These are phyloP conservation scores for Proisotoma minuta DNA, from an alignment of 2,888 invertebrate genomes.

Conservation along the genomic window DNA sequence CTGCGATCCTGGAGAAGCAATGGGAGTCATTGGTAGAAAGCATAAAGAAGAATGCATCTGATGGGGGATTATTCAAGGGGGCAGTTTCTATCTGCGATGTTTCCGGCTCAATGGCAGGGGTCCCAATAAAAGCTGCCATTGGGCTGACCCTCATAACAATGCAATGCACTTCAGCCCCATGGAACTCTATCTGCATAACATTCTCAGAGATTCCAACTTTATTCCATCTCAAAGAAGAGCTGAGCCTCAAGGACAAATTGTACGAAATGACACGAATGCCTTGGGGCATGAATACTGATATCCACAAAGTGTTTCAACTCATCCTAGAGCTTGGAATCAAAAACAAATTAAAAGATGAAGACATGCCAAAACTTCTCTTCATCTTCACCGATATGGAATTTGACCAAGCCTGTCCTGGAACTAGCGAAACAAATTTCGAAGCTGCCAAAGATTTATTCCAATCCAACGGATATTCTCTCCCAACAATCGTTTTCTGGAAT, in stretches of 20 bases:
- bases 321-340: constrained; percentile 21
- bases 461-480: constrained; percentile 23
- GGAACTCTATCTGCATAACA: constrained; percentile 33
- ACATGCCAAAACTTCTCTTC: constrained; percentile 36
- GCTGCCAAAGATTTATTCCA: constrained; percentile 20
- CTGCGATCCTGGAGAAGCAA: constrained; percentile 28
- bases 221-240: constrained; percentile 8
- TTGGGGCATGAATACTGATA: constrained; percentile 34
- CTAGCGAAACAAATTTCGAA: constrained; percentile 28
- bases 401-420: constrained; percentile 18
- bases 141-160: constrained; percentile 36
- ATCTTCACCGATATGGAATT: constrained; percentile 42
- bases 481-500: constrained; percentile 41
- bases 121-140: constrained; percentile 37
- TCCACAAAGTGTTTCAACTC: constrained; percentile 29
- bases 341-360: constrained; percentile 17
- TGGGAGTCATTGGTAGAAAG: constrained; percentile 33
- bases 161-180: constrained; percentile 20
- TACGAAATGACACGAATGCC: constrained; percentile 9
- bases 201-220: constrained; percentile 28
- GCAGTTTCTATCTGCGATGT: constrained; percentile 37
- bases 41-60: constrained; percentile 22
- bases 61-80: constrained; percentile 20
- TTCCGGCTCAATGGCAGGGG: constrained; percentile 35
- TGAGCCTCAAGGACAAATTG: constrained; percentile 22